Base-by-base conservation (phyloP, 2,888 invertebrate species). In the Cephus pygmeus region DNA sequence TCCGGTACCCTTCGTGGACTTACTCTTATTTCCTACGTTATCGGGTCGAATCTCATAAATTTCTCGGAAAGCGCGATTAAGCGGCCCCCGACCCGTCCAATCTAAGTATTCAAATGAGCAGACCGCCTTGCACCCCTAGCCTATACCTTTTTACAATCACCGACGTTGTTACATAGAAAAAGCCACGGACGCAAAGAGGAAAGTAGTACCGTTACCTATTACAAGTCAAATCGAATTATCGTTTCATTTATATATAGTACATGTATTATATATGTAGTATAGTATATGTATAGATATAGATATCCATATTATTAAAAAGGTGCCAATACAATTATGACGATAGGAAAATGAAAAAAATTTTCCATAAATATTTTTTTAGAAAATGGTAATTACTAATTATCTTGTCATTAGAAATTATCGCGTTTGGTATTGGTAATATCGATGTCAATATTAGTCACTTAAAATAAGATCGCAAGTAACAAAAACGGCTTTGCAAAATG, bases 21-120 rank as follows among this genome's bases (percentile, higher is more conserved):
- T 83, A 82, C 85, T 87, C 88, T 88, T 88, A 88, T 88, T 88
- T 88, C 87, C 87, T 85, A 85, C 85, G 86, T 88, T 90, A 91
- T 90, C 91, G 87, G 87, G 85, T 86, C 82, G 84, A 86, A 91
- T 91, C 90, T 90, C 90, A 90, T 91, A 91, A 91, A 91, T 91
- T 91, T 88, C 87, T 85, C 85, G 85, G 88, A 88, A 91, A 90
- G 89, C 87, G 88, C 90, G 90, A 90, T 91, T 91, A 91, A 91
- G 88, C 89, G 86, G 85, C 86, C 88, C 86, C 85, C 85, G 87
- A 87, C 87, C 87, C 88, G 89, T 90, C 90, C 90, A 91, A 91
- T 91, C 90, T 91, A 91, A 91, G 91, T 90, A 91, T 91, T 91
- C 90, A 91, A 91, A 91, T 91, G 90, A 91, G 91, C 87, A 86